A percentile compares a stretch with the other conserved stretches of the same genome.
These are phyloP conservation scores for Micronisus gabar DNA, from an alignment of 2,113 vertebrate species.

Conservation along the genomic window DNA sequence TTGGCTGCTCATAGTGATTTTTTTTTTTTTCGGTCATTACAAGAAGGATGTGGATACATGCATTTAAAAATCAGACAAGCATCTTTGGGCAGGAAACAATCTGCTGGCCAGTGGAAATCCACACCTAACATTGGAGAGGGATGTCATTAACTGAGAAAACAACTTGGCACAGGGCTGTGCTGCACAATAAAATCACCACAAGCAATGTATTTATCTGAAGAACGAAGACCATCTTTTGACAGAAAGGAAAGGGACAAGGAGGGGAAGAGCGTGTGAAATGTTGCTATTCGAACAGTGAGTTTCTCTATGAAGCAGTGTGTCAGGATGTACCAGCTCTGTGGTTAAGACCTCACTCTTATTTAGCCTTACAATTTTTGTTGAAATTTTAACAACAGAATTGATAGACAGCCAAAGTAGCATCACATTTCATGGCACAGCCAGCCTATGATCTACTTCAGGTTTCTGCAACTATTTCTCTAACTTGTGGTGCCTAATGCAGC, in stretches of 20 bases:
- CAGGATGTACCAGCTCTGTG: not conserved
- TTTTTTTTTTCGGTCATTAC: not conserved
- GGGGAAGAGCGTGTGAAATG: not conserved
- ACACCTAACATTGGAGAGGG: not conserved
- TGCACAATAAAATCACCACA: not conserved
- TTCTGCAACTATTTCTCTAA: not conserved
- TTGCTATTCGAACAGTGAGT: not conserved
- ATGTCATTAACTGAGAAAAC: not conserved
- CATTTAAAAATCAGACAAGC: not conserved
- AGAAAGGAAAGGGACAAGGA: not conserved
- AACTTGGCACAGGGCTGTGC: not conserved
- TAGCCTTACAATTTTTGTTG: not conserved
- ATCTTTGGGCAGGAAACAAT: not conserved
- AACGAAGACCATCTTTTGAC: not conserved
- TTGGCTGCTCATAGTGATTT: not conserved
- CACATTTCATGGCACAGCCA: not conserved
- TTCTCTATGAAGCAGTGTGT: not conserved
- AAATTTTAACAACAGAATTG: not conserved
- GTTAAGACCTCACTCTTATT: not conserved
- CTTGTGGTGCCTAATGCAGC: not conserved
- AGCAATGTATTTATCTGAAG: not conserved
- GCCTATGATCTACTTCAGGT: not conserved
- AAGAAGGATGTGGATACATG: accelerated
- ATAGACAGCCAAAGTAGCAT: not conserved
- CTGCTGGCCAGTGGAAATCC: not conserved